Evolutionary conservation across 2,797 vertebrate species (phyloP).

Genomic region (Rhadinocentrus ornatus): DNA sequence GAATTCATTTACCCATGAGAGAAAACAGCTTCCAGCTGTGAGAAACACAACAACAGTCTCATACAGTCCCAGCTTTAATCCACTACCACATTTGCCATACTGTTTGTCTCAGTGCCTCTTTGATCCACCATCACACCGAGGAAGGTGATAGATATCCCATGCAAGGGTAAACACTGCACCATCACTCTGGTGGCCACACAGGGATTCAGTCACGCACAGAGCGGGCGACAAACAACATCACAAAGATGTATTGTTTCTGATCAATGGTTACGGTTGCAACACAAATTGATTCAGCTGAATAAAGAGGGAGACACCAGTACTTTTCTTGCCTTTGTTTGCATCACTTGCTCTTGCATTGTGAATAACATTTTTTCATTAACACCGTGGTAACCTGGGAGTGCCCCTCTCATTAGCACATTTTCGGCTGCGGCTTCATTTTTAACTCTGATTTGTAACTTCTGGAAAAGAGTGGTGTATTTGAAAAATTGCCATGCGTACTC

Average conservation of each 20-base stretch:
- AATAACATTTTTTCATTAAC: conserved; percentile 41
- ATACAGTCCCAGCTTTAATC: conserved; percentile 54
- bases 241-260: conserved; percentile 48
- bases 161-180: conserved; percentile 58
- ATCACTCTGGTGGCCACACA: conserved; percentile 45
- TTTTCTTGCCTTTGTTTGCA: conserved; percentile 34
- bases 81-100: conserved; percentile 58
- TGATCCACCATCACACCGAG: conserved; percentile 56
- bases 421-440: conserved; percentile 43
- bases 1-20: conserved; percentile 61
- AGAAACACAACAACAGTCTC: conserved; percentile 56
- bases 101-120: conserved; percentile 68
- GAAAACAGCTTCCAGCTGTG: conserved; percentile 68
- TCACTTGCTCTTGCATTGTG: conserved; percentile 26
- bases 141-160: conserved; percentile 64
- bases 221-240: conserved; percentile 48
- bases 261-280: conserved; percentile 57
- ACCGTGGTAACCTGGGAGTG: conserved; percentile 36
- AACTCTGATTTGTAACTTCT: conserved; percentile 45
- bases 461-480: conserved; percentile 12
- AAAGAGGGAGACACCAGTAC: background rate
- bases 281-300: conserved; percentile 41
- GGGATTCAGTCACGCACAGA: conserved; percentile 50
- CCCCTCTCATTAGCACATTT: conserved; percentile 39
- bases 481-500: conserved; percentile 15